Evolutionary conservation across 2,113 vertebrate genomes (phyloP).

Genomic region (Ptychochromis oligacanthus): DNA sequence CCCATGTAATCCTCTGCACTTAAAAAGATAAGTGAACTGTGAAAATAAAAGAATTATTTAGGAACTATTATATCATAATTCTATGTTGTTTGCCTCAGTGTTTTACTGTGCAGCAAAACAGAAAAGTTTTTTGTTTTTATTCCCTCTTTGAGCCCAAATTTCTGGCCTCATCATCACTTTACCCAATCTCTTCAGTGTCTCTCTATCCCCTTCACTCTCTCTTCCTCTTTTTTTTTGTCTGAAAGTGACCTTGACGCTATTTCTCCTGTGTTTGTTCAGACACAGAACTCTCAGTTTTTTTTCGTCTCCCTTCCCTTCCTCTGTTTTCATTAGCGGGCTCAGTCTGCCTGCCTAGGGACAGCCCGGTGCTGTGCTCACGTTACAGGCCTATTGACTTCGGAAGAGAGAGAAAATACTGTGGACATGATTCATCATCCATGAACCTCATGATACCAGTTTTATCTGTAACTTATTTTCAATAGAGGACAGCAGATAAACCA

Average conservation of each 20-base stretch:
- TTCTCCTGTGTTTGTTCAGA: constrained; percentile 69
- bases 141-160: constrained; percentile 34
- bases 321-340: constrained; percentile 78
- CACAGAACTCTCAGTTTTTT: constrained; percentile 57
- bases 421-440: constrained; percentile 79
- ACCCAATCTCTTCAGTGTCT: constrained; percentile 27
- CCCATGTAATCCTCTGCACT: constrained; percentile 64
- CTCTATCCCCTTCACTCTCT: constrained; percentile 35
- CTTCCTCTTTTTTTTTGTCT: constrained; percentile 47
- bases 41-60: constrained; percentile 65
- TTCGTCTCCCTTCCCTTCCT: constrained; percentile 52
- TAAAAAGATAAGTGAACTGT: constrained; percentile 65
- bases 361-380: constrained; percentile 74
- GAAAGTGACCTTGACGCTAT: constrained; percentile 80
- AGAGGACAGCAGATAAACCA: constrained; percentile 67
- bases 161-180: constrained; percentile 45
- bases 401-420: constrained; percentile 72
- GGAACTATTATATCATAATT: constrained; percentile 48
- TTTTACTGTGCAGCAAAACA: constrained; percentile 37
- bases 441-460: constrained; percentile 76
- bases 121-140: constrained; percentile 34
- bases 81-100: constrained; percentile 6
- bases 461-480: constrained; percentile 73
- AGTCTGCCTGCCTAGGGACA: constrained; percentile 69
- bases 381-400: constrained; percentile 78